Conservation (phyloP, 2,888 invertebrate genomes). For the Drosophila planitibia region DNA sequence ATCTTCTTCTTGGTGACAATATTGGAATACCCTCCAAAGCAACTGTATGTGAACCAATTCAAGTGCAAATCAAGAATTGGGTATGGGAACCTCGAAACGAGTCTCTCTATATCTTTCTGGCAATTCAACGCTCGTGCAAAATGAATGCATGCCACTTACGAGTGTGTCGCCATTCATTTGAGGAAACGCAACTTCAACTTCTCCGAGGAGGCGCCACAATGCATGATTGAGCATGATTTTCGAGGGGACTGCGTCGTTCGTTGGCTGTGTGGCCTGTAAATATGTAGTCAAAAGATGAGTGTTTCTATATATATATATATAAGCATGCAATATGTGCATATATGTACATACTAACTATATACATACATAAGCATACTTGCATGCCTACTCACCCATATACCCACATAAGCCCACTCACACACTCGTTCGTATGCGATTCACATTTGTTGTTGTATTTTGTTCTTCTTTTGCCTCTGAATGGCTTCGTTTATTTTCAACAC, state of each 20-base stretch:
- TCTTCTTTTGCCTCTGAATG: conserved; percentile 62
- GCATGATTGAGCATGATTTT: conserved; percentile 78
- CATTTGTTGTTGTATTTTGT: conserved; percentile 37
- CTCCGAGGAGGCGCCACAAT: conserved; percentile 68
- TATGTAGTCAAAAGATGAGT: conserved; percentile 24
- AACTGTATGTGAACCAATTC: conserved; percentile 30
- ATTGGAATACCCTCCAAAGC: neutral
- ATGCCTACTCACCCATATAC: conserved; percentile 15
- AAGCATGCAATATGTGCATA: neutral
- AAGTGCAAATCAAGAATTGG: conserved; percentile 48
- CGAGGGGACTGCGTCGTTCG: conserved; percentile 45
- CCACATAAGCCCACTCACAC: conserved; percentile 46
- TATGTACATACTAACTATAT: neutral
- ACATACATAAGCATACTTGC: conserved; percentile 16
- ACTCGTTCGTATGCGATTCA: conserved; percentile 50
- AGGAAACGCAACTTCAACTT: conserved; percentile 69
- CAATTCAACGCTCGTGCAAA: conserved; percentile 58
- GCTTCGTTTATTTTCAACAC: conserved; percentile 80
- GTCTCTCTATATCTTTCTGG: conserved; percentile 7
- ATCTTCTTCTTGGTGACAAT: neutral
- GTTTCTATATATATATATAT: conserved; percentile 5
- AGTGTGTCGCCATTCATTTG: conserved; percentile 70
- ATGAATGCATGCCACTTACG: conserved; percentile 77
- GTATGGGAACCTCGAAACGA: conserved; percentile 25
- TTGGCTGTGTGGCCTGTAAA: conserved; percentile 42